Evolutionary conservation across 2,797 vertebrate species (phyloP).

Genomic region (Sarcoramphus papa): DNA sequence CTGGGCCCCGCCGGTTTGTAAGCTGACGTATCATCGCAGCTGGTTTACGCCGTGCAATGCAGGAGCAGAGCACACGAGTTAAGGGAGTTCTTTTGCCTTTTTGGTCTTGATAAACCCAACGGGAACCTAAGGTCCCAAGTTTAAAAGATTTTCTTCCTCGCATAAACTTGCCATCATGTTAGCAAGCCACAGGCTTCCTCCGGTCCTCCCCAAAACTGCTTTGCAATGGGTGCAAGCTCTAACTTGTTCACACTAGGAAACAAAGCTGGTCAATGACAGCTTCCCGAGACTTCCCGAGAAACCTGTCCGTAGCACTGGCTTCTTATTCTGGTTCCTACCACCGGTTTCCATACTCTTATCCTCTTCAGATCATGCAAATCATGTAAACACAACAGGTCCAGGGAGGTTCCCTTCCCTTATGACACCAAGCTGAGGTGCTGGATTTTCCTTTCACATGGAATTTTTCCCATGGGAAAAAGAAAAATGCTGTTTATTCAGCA

Average conservation of each 20-base stretch:
- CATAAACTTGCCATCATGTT: rapidly evolving
- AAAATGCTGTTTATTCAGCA: neutral
- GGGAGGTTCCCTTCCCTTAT: neutral
- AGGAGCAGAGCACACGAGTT: rapidly evolving
- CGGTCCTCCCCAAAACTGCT: neutral
- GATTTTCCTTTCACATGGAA: neutral
- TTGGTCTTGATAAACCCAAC: rapidly evolving
- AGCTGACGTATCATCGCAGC: rapidly evolving
- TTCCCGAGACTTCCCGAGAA: neutral
- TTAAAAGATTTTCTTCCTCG: rapidly evolving
- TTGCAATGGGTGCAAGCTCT: neutral
- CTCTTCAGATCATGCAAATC: neutral
- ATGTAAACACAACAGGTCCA: neutral
- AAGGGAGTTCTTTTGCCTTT: rapidly evolving
- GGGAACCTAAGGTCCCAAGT: rapidly evolving
- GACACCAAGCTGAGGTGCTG: neutral
- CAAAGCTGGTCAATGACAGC: neutral
- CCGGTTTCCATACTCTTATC: neutral
- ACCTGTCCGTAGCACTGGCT: neutral
- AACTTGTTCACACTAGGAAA: neutral
- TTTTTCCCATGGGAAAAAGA: constrained; percentile 3
- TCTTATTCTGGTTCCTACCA: neutral
- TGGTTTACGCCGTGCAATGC: rapidly evolving
- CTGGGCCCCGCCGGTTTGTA: rapidly evolving
- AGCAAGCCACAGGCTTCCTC: neutral